phyloP scores from a whole-genome alignment of 2,797 vertebrate genomes.

The Onychomys arenicola region DNA sequence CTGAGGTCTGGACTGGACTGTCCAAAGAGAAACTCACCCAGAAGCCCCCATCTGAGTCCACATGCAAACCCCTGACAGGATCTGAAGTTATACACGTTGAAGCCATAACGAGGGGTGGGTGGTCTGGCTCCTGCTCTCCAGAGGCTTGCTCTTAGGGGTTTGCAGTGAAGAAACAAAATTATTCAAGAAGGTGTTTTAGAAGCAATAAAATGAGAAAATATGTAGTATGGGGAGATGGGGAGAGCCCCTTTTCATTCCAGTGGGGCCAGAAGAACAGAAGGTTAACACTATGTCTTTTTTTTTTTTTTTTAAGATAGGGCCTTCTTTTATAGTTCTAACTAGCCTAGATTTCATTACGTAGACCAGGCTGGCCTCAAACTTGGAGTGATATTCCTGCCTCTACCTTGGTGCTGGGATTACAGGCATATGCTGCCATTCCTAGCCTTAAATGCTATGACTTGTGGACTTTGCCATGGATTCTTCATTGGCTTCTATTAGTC shows the following conservation, averaged over 20 bases:
- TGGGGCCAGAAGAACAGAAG: conserved; percentile 6
- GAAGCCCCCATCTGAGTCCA: conserved; percentile 17
- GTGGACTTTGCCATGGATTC: neutral
- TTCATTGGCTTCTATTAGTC: conserved; percentile 4
- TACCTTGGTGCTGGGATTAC: neutral
- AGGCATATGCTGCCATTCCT: neutral
- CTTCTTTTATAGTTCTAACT: neutral
- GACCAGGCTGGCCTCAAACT: neutral
- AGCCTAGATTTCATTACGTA: neutral
- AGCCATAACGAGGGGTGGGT: neutral
- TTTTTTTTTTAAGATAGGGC: neutral
- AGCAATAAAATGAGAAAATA: neutral
- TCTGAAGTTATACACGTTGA: conserved; percentile 2
- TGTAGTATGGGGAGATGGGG: neutral
- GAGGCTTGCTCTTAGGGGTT: conserved; percentile 42
- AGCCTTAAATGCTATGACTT: neutral
- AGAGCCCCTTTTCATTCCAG: neutral
- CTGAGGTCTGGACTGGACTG: neutral
- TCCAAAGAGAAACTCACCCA: neutral
- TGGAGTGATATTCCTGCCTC: neutral
- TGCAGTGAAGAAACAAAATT: neutral
- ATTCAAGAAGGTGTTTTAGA: conserved; percentile 4
- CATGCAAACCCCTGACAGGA: neutral
- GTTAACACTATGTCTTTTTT: neutral
- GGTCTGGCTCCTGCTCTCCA: neutral